Conservation (phyloP, 1,140 invertebrate genomes). For the Eufriesea mexicana region DNA sequence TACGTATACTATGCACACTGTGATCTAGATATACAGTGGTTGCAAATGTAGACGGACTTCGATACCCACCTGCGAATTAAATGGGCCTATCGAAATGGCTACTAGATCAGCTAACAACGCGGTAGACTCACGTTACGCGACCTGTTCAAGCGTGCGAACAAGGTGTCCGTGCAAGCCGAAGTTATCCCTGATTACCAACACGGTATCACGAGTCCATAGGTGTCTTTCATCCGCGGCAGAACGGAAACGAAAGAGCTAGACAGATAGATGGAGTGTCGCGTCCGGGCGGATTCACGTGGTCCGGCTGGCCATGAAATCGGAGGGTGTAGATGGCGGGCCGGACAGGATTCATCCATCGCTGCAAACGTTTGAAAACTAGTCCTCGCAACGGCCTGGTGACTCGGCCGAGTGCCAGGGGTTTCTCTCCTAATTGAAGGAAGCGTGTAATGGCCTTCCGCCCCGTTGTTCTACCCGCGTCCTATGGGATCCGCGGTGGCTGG, state of each 20-base stretch:
- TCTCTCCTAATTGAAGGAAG: conserved; percentile 61
- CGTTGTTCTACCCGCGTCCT: conserved; percentile 57
- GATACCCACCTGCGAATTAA: no score
- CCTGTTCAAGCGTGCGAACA: no score
- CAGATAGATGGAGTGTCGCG: not conserved
- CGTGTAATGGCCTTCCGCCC: conserved; percentile 60
- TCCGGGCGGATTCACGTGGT: not conserved
- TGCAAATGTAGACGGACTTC: no score
- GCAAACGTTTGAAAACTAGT: conserved; percentile 1
- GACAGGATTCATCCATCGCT: conserved; percentile 36
- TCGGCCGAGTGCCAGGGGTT: conserved; percentile 18
- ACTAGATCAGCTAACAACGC: no score
- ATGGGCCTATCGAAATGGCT: no score
- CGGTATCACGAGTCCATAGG: no score
- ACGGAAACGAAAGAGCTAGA: not conserved
- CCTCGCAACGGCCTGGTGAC: conserved; percentile 23
- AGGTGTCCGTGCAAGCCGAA: no score
- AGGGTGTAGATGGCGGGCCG: not conserved
- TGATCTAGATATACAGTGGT: no score
- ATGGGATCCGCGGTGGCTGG: conserved; percentile 45
- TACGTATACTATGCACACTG: no score
- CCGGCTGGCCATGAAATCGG: not conserved
- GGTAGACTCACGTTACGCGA: no score
- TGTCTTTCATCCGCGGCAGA: no score
- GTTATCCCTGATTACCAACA: no score